Conservation (phyloP, 2,888 invertebrate species). For the Rhogogaster chlorosoma region DNA sequence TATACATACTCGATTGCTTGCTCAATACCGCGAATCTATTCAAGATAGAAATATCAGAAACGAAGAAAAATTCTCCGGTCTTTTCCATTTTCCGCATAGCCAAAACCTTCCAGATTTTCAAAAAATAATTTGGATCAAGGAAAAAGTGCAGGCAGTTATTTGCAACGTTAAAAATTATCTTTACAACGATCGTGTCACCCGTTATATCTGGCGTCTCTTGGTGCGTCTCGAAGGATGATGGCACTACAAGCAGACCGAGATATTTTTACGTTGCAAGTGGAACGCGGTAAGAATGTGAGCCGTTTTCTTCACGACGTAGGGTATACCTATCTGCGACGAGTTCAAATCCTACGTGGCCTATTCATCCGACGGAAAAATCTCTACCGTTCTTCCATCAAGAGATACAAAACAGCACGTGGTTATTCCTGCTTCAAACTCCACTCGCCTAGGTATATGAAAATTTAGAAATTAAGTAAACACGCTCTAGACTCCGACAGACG, state of each 20-base stretch:
- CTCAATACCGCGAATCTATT: neutral
- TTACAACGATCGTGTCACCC: conserved; percentile 60
- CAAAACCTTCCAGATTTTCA: neutral
- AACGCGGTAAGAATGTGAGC: conserved; percentile 64
- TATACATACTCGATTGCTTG: neutral
- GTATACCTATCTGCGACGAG: neutral
- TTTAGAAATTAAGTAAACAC: neutral
- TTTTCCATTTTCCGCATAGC: neutral
- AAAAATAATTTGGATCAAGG: neutral
- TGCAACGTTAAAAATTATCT: neutral
- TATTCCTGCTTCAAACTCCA: neutral
- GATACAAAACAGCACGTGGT: neutral
- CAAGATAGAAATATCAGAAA: neutral
- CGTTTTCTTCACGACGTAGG: conserved; percentile 59
- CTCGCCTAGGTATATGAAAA: neutral
- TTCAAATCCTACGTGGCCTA: conserved; percentile 5
- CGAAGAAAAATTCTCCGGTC: neutral
- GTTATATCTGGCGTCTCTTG: conserved; percentile 59
- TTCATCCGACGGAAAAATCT: conserved; percentile 7
- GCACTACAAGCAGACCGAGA: conserved; percentile 59
- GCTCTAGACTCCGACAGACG: too few relatives aligned
- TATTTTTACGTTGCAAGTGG: conserved; percentile 72
- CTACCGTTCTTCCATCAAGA: neutral
- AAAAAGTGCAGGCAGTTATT: neutral
- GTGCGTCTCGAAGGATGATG: conserved; percentile 62